Evolutionary conservation across 1,140 invertebrate species (phyloP).

Genomic region (Stegodyphus mimosarum): DNA sequence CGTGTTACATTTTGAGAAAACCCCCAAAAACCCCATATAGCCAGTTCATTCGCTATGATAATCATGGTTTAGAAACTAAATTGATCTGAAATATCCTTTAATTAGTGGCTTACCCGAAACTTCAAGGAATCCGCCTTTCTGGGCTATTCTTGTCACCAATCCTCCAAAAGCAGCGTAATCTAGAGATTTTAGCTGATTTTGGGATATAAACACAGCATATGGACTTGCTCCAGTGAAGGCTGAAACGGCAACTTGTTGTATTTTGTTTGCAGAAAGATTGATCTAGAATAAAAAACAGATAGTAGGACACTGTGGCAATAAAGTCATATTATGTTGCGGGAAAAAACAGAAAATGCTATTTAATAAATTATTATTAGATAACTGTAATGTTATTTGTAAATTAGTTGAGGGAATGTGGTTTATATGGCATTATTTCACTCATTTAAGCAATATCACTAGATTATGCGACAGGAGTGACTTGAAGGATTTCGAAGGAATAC

Average conservation of each 20-base stretch:
- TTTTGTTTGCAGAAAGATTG: conserved; percentile 31
- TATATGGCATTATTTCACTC: too few relatives aligned
- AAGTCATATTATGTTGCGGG: neutral
- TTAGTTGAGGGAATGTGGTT: too few relatives aligned
- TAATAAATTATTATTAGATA: neutral
- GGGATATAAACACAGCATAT: conserved; percentile 20
- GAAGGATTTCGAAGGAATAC: too few relatives aligned
- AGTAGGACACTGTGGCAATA: neutral
- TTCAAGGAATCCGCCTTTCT: conserved; percentile 38
- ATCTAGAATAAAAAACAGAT: conserved; percentile 21
- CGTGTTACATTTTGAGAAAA: too few relatives aligned
- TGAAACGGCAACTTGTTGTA: neutral
- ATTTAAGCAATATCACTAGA: too few relatives aligned
- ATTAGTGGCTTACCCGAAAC: conserved; percentile 3
- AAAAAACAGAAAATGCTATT: neutral
- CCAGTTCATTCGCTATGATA: too few relatives aligned
- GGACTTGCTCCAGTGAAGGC: conserved; percentile 36
- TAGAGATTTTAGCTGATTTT: conserved; percentile 32
- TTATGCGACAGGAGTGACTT: too few relatives aligned
- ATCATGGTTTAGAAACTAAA: too few relatives aligned
- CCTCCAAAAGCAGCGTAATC: conserved; percentile 8
- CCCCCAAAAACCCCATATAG: too few relatives aligned
- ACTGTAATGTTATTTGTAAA: too few relatives aligned
- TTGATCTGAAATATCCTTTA: neutral
- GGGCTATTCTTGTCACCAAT: conserved; percentile 17